These are phyloP conservation scores for Xanthorhoe spadicearia DNA, from an alignment of 2,888 invertebrate genomes.

Conservation along the genomic window DNA sequence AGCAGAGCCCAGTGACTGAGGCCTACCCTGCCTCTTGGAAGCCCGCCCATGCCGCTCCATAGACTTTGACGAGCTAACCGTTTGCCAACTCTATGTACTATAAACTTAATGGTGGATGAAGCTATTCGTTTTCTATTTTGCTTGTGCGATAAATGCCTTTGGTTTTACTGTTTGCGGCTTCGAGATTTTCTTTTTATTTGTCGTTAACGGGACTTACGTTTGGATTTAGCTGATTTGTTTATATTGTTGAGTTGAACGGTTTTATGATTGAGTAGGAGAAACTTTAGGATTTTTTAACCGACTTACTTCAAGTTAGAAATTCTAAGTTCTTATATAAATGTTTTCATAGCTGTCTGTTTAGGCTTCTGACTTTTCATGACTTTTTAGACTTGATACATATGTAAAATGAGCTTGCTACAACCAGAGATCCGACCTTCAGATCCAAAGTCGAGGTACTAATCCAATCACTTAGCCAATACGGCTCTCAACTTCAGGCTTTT, in stretches of 20 bases:
- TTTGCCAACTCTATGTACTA: conserved; percentile 46
- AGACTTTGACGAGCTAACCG: conserved; percentile 42
- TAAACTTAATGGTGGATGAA: conserved; percentile 45
- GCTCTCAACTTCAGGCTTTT: no score
- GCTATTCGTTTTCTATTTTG: conserved; percentile 45
- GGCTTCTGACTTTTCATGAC: no score
- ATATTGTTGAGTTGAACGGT: conserved; percentile 25
- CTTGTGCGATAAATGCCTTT: conserved; percentile 31
- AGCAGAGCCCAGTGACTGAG: conserved; percentile 21
- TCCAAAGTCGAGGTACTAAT: no score
- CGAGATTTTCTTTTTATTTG: conserved; percentile 32
- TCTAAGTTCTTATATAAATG: not conserved
- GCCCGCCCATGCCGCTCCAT: conserved; percentile 41
- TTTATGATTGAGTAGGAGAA: conserved; percentile 32
- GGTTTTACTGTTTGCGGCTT: conserved; percentile 26
- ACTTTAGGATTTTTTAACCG: conserved; percentile 1
- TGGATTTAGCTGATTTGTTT: conserved; percentile 26
- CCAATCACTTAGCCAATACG: no score
- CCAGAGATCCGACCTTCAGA: no score
- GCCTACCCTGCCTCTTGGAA: conserved; percentile 35
- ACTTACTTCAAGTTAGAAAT: no score
- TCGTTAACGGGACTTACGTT: conserved; percentile 31
- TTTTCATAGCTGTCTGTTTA: no score
- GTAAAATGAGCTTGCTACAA: no score
- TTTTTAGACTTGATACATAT: no score